phyloP scores from a whole-genome alignment of 2,888 invertebrate species.

The Agrilus cyanescens region DNA sequence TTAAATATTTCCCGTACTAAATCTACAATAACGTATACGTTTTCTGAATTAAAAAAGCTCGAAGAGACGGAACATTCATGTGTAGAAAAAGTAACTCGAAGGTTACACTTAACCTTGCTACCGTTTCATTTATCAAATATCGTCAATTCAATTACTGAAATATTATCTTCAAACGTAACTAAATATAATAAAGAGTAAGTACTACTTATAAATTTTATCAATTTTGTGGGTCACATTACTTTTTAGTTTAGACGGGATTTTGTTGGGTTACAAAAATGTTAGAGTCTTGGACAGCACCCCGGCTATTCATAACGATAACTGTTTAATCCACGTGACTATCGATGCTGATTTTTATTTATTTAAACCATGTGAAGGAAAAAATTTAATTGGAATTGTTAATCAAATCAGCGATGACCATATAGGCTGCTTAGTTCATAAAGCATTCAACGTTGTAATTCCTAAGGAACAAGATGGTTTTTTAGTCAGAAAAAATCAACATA shows the following conservation, averaged over 20 bases:
- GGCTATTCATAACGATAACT: constrained; percentile 48
- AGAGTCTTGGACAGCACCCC: constrained; percentile 46
- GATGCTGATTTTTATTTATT: constrained; percentile 60
- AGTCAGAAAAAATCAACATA: constrained; percentile 47
- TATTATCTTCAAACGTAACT: constrained; percentile 46
- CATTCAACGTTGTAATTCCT: constrained; percentile 59
- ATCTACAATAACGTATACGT: not conserved
- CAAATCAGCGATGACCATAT: constrained; percentile 55
- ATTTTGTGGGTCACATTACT: not conserved
- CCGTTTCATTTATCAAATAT: constrained; percentile 51
- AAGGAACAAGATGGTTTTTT: constrained; percentile 42
- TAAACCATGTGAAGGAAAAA: constrained; percentile 48
- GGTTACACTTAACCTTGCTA: constrained; percentile 47
- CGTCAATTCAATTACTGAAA: constrained; percentile 45
- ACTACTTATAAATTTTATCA: constrained; percentile 1
- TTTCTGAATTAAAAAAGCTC: constrained; percentile 22
- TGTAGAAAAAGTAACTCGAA: constrained; percentile 40
- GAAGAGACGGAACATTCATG: constrained; percentile 45
- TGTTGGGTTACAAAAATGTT: constrained; percentile 55
- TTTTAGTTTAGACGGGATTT: constrained; percentile 53
- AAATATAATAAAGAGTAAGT: constrained; percentile 52
- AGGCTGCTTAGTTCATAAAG: constrained; percentile 54
- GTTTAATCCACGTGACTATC: constrained; percentile 53
- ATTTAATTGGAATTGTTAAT: constrained; percentile 51
- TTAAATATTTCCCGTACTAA: not conserved